Conservation (phyloP, 2,888 invertebrate genomes). For the Neuroscelio doddi region DNA sequence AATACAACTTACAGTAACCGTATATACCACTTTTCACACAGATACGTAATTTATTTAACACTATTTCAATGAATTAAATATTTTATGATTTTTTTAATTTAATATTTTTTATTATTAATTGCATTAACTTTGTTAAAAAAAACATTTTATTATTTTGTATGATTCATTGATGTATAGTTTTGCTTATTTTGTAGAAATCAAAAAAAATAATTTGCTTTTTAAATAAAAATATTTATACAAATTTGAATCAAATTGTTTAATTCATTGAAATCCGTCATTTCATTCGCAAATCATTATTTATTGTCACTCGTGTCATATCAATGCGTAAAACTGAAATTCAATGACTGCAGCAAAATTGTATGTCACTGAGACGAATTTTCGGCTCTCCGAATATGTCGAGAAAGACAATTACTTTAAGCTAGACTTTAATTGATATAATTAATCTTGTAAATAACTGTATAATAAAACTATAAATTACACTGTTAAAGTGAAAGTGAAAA, state of each 20-base stretch:
- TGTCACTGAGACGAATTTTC: too few species aligned
- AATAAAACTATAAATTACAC: too few species aligned
- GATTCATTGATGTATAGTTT: too few species aligned
- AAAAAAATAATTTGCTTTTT: not conserved
- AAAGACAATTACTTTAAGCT: too few species aligned
- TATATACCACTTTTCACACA: not conserved
- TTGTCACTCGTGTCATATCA: conserved; percentile 17
- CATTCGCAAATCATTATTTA: conserved; percentile 21
- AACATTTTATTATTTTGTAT: not conserved
- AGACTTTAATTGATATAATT: too few species aligned
- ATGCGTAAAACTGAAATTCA: not conserved
- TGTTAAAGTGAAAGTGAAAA: too few species aligned
- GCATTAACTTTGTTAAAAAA: too few species aligned
- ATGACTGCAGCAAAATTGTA: conserved; percentile 8
- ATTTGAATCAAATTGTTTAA: not conserved
- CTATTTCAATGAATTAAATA: conserved; percentile 5
- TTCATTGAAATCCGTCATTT: conserved; percentile 9
- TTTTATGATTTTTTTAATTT: too few species aligned
- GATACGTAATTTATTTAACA: too few species aligned
- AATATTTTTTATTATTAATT: too few species aligned
- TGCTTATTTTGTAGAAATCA: not conserved
- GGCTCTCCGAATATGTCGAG: too few species aligned
- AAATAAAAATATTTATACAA: not conserved
- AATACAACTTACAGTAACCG: not conserved
- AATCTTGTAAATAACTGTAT: too few species aligned